Conservation (phyloP, 1,140 invertebrate species). For the Zophobas atratus region DNA sequence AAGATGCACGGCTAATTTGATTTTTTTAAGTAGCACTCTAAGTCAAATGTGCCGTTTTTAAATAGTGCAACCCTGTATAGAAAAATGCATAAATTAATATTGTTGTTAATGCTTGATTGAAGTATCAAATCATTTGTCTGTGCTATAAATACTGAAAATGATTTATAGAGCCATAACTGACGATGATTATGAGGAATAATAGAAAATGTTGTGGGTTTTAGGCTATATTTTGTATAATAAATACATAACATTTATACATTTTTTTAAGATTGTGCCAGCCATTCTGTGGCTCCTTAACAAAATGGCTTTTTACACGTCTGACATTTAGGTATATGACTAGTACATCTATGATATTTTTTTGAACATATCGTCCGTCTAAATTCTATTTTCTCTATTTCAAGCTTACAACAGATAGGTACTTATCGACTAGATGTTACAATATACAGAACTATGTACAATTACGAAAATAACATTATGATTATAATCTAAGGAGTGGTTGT, state of each 20-base stretch:
- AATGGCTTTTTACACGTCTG: conserved; percentile 54
- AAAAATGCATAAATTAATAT: too few species aligned
- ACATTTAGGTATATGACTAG: conserved; percentile 61
- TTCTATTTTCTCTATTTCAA: conserved; percentile 37
- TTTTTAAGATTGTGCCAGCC: conserved; percentile 55
- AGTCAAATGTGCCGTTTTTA: too few species aligned
- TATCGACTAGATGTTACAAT: conserved; percentile 41
- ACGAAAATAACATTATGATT: conserved; percentile 32
- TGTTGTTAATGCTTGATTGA: too few species aligned
- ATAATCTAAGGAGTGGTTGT: conserved; percentile 11
- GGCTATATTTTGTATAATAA: conserved; percentile 66
- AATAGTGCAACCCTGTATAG: too few species aligned
- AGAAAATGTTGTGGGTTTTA: conserved; percentile 43
- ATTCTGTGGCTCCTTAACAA: conserved; percentile 58
- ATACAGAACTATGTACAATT: conserved; percentile 51
- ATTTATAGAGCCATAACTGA: not conserved
- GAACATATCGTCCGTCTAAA: conserved; percentile 31
- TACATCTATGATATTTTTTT: conserved; percentile 56
- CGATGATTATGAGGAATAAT: not conserved
- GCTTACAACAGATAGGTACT: conserved; percentile 51
- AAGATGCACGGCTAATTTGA: too few species aligned
- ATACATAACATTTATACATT: conserved; percentile 67
- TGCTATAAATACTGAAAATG: too few species aligned
- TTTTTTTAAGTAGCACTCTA: too few species aligned
- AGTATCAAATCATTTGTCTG: too few species aligned